These are phyloP conservation scores for Orchestes rusci DNA, from an alignment of 2,888 invertebrate genomes.

Conservation along the genomic window DNA sequence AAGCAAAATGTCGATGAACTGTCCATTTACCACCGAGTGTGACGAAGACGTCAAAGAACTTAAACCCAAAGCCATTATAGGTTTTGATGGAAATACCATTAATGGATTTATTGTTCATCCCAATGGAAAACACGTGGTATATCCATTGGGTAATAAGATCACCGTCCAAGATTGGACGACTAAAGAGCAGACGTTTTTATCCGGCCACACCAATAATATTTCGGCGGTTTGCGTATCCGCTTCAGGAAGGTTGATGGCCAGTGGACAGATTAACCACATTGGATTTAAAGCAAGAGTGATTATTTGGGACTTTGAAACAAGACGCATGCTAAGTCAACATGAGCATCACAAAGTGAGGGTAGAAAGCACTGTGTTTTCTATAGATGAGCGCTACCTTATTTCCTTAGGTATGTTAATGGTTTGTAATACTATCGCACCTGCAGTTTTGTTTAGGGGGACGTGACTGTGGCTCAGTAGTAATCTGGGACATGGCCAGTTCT, in stretches of 20 bases:
- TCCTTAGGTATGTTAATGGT: conserved; percentile 21
- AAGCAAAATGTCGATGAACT: too few species aligned
- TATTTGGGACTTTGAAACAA: conserved; percentile 75
- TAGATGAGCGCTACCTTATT: conserved; percentile 72
- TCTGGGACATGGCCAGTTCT: conserved; percentile 64
- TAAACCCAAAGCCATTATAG: conserved; percentile 64
- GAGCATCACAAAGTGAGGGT: conserved; percentile 85
- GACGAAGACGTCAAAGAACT: conserved; percentile 54
- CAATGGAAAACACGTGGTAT: conserved; percentile 61
- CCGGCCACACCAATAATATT: conserved; percentile 73
- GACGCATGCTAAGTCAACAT: conserved; percentile 58
- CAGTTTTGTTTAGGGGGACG: conserved; percentile 82
- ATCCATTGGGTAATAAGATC: conserved; percentile 73
- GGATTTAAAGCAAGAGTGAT: conserved; percentile 84
- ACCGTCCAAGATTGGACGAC: conserved; percentile 61
- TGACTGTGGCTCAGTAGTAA: conserved; percentile 81
- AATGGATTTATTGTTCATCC: conserved; percentile 66
- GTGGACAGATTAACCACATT: conserved; percentile 85
- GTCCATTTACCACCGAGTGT: conserved; percentile 11
- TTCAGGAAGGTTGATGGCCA: conserved; percentile 71
- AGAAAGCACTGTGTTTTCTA: conserved; percentile 75
- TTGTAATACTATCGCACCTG: not conserved
- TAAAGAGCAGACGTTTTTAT: conserved; percentile 66
- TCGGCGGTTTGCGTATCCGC: conserved; percentile 70
- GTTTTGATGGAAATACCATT: conserved; percentile 60